A percentile compares a stretch with the other conserved stretches of the same genome.
Conservation (phyloP, 2,888 invertebrate genomes). For the Morpho helenor region DNA sequence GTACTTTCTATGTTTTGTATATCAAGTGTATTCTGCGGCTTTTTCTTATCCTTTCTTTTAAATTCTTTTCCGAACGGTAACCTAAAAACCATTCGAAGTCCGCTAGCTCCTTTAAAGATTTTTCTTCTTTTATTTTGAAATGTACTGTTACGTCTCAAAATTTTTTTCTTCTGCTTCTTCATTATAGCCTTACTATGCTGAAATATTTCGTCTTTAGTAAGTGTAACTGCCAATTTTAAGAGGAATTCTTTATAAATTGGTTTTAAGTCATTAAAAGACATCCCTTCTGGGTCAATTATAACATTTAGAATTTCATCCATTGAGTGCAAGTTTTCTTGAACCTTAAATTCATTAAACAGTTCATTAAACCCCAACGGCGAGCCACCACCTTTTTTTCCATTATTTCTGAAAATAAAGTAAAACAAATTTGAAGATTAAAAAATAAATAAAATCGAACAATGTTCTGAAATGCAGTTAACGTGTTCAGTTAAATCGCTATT, state of each 20-base stretch:
- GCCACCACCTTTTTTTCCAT: conserved; percentile 83
- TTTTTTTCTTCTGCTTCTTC: conserved; percentile 88
- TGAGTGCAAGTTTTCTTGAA: conserved; percentile 92
- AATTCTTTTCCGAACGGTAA: conserved; percentile 74
- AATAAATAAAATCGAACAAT: conserved; percentile 10
- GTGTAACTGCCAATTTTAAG: conserved; percentile 90
- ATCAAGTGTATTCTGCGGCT: conserved; percentile 31
- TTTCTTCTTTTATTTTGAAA: conserved; percentile 79
- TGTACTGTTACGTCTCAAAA: conserved; percentile 76
- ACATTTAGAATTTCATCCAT: conserved; percentile 93
- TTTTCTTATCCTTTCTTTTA: conserved; percentile 52
- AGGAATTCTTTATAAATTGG: conserved; percentile 95
- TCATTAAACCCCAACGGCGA: conserved; percentile 93
- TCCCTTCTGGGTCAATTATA: conserved; percentile 94
- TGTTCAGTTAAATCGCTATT: conserved; percentile 35
- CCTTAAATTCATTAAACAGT: conserved; percentile 91
- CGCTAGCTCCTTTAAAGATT: conserved; percentile 80
- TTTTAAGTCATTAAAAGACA: conserved; percentile 95
- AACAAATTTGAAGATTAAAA: neutral
- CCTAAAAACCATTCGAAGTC: conserved; percentile 82
- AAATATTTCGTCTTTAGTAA: conserved; percentile 95
- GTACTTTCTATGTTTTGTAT: conserved; percentile 19
- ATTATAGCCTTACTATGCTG: conserved; percentile 94
- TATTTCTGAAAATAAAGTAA: conserved; percentile 67
- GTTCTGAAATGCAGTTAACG: conserved; percentile 31